Evolutionary conservation across 2,888 invertebrate species (phyloP), one percentile per base, ranked within the genome.

Genomic region (Rhorus exstirpatorius): DNA sequence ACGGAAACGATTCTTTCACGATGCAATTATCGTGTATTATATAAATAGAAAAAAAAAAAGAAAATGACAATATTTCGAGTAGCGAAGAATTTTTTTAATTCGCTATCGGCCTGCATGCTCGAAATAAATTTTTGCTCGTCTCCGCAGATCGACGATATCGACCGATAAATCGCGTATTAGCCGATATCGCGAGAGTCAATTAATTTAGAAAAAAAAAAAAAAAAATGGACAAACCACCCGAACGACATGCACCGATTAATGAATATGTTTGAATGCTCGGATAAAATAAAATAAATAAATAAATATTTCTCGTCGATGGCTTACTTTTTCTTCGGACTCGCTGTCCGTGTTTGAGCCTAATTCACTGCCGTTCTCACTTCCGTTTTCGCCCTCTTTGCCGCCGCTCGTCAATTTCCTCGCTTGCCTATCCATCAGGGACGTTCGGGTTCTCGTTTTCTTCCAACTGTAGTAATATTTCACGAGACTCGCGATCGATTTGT

Each of bases 401-500:
- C 94, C 94, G 74, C 94, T 94, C n/a, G 95, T 94, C 81, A 96
- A 92, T 91, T 96, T 96, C 83, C 95, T 94, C 1, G 96, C 96
- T 91, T 97, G 96, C 85, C 96, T 94, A 93, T 99, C 99, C 97
- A 99, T 99, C 44, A 98, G 94, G 89, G 98, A 98, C 74, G 97
- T 97, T 79, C 98, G 95, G 89, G 97, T 97, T 88, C 98, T 94
- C 21, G 98, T 98, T 93, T 99, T 99, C 93, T 99, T 99, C 99
- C 99, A 99, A 89, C 98, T 97, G 93, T 99, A 99, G 93, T 99
- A 99, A 93, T 99, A 99, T 93, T 98, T 98, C 0, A 99, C 99
- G 89, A 99, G 94, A 88, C 97, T 97, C 60, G 98, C 97, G 91
- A 99, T 98, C 61, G 98, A 97, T 94, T 99, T 99, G 92, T 99